Conservation (phyloP, 2,797 vertebrate species). For the Glossophaga mutica region DNA sequence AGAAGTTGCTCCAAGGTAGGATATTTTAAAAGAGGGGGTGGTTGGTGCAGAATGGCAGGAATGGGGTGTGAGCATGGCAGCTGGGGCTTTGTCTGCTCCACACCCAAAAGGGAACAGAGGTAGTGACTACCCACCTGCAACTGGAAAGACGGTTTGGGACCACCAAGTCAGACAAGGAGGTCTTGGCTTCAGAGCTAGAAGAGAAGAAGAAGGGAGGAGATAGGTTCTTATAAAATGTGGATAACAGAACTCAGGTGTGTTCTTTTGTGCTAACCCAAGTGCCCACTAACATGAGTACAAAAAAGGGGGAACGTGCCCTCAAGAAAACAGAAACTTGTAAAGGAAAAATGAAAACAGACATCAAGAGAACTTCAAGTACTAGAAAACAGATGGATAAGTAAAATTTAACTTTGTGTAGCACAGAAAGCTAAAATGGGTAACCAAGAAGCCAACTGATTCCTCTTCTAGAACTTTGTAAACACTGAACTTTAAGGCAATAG, state of each 20-base stretch:
- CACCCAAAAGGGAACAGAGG: background rate
- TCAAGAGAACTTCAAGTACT: slow-evolving; percentile 7
- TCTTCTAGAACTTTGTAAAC: background rate
- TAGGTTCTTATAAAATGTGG: background rate
- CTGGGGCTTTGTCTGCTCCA: background rate
- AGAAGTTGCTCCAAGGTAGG: background rate
- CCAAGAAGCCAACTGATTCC: slow-evolving; percentile 29
- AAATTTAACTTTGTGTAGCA: slow-evolving; percentile 49
- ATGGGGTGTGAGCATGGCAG: no score
- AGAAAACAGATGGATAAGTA: slow-evolving; percentile 50
- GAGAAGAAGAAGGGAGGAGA: background rate
- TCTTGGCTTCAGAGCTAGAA: background rate
- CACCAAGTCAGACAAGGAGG: background rate
- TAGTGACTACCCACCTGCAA: background rate
- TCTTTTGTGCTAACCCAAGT: background rate
- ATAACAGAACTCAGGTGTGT: background rate
- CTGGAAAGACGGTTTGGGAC: background rate
- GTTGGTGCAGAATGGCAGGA: background rate
- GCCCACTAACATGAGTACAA: background rate
- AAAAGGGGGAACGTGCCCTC: background rate
- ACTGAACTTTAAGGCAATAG: background rate
- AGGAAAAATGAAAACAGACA: background rate
- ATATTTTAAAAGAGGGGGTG: background rate
- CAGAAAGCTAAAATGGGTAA: slow-evolving; percentile 40
- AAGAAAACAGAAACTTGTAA: background rate